Evolutionary conservation across 2,797 vertebrate species (phyloP).

Genomic region (Sebastes elongatus): DNA sequence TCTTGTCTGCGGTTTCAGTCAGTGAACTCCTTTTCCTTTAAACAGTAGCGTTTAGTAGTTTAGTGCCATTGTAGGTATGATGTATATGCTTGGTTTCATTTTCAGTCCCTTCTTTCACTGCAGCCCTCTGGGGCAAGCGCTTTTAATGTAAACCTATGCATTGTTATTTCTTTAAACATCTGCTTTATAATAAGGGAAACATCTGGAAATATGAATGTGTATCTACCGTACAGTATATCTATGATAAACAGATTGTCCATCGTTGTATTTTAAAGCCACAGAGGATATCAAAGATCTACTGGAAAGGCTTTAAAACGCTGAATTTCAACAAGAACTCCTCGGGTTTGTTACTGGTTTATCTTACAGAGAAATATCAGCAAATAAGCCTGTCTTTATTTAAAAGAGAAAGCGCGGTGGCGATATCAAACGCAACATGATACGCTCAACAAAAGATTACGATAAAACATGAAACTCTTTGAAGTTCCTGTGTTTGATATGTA

Average conservation of each 20-base stretch:
- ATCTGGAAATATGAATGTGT: neutral
- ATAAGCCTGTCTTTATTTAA: constrained; percentile 25
- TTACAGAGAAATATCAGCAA: constrained; percentile 19
- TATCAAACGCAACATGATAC: constrained; percentile 41
- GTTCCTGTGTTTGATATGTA: constrained; percentile 51
- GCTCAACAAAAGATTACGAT: constrained; percentile 53
- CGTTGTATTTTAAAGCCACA: neutral
- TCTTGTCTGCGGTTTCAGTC: neutral
- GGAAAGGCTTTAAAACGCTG: constrained; percentile 8
- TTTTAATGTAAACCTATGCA: neutral
- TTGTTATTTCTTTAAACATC: neutral
- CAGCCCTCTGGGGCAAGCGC: neutral
- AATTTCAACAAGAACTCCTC: constrained; percentile 7
- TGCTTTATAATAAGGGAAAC: neutral
- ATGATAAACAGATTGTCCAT: neutral
- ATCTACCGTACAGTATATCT: neutral
- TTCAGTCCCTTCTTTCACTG: neutral
- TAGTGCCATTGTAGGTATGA: too few relatives aligned
- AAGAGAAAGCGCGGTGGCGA: constrained; percentile 20
- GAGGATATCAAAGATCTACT: neutral
- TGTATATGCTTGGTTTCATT: neutral
- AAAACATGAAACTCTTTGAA: constrained; percentile 54
- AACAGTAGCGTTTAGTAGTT: neutral
- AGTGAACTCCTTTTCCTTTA: neutral
- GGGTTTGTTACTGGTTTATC: constrained; percentile 1